Base-by-base conservation (phyloP, 2,113 vertebrate species). In the Phrynosoma blainvillii region DNA sequence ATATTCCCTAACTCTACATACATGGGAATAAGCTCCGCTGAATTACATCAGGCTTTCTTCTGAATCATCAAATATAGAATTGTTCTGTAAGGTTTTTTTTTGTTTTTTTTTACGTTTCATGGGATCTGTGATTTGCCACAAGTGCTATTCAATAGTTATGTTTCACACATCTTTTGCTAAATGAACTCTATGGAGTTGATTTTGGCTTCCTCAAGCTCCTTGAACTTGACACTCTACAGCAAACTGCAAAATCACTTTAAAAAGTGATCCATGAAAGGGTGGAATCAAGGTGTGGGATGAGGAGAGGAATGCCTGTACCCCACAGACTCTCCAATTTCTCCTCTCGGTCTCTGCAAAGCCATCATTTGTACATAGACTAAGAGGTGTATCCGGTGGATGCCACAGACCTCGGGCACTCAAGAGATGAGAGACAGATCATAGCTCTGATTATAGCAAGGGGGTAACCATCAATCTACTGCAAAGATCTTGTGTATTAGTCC, bases 391-490 rank as follows among this genome's bases (percentile, higher is more conserved):
- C 27, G 86, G 74, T 47, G 42, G 23, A 68, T 91, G 95, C 89
- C 87, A 88, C 11, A 14, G 83, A 89, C 87, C 32, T 79, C 66
- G 40, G 79, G 32, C 7, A 2, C 80, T 93, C 1, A 0, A 73
- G 76, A 89, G 62, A 88, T 90, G 89, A 94, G 62, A 92, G 85
- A 84, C 88, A 89, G 86, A 68, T 84, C 82, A 77, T 76, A 93
- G 54, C 70, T 89, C 77, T 82, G 56, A 82, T 84, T 80, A 71
- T 84, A 54, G 86, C 52, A 88, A 47, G 56, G 7, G 27, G 2
- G 59, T 74, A 89, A 90, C 90, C 91, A 92, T 94, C 95, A 94
- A 94, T 94, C 89, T 81, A 30, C 36, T 91, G 40, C 85, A 95
- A 90, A 85, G 78, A 90, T 74, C 86, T 95, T 89, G 92, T 79